Evolutionary conservation across 2,797 vertebrate genomes (phyloP).

Genomic region (Gymnothorax reevesii): DNA sequence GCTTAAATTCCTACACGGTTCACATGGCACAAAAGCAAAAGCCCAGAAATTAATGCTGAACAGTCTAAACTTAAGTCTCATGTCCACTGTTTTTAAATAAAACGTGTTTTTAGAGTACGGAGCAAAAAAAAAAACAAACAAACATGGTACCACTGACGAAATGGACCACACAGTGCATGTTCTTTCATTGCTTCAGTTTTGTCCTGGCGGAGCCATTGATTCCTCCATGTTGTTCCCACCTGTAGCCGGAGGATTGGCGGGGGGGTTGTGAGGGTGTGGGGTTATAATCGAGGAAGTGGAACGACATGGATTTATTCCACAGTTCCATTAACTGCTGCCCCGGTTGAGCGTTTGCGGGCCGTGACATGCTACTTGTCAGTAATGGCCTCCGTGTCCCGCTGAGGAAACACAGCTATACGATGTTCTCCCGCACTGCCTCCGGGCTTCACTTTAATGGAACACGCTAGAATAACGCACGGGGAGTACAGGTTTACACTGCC

Average conservation of each 20-base stretch:
- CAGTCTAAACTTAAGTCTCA: too few species aligned
- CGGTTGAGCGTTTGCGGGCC: constrained; percentile 5
- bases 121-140: too few species aligned
- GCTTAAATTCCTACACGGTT: too few species aligned
- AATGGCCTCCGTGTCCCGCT: constrained; percentile 19
- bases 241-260: not conserved
- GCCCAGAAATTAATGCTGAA: too few species aligned
- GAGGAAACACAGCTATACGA: constrained; percentile 5
- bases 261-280: not conserved
- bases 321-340: constrained; percentile 1
- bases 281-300: not conserved
- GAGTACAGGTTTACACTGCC: constrained; percentile 10
- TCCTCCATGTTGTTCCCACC: not conserved
- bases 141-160: too few species aligned
- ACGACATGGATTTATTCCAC: constrained; percentile 19
- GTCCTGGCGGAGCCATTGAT: not conserved
- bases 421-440: not conserved
- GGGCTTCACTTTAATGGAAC: constrained; percentile 9
- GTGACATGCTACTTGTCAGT: constrained; percentile 20
- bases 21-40: too few species aligned
- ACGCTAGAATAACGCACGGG: constrained; percentile 19
- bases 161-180: too few species aligned
- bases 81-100: too few species aligned
- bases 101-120: too few species aligned
- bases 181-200: too few species aligned